Conservation (phyloP, 2,888 invertebrate species). For the Quadriops clusia region DNA sequence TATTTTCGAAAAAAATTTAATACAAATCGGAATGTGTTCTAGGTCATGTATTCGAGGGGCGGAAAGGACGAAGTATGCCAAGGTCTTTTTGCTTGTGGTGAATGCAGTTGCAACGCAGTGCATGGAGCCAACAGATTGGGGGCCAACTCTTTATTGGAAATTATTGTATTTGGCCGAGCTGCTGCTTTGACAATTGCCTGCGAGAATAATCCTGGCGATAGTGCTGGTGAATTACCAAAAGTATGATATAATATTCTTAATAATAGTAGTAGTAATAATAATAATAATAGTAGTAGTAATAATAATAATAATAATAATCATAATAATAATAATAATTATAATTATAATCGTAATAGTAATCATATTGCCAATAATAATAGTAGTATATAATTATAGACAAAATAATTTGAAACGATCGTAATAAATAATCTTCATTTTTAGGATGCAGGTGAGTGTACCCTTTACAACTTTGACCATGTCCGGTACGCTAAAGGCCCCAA, state of each 20-base stretch:
- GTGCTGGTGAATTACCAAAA: no score
- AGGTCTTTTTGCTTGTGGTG: constrained; percentile 52
- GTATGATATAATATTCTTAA: constrained; percentile 8
- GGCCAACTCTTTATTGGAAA: constrained; percentile 55
- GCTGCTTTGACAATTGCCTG: constrained; percentile 46
- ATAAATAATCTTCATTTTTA: constrained; percentile 9
- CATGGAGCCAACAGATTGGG: constrained; percentile 60
- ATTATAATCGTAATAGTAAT: not conserved
- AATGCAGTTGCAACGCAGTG: constrained; percentile 52
- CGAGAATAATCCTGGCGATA: constrained; percentile 20
- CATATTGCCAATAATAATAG: no score
- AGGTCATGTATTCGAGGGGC: no score
- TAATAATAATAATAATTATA: not conserved
- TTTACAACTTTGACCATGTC: constrained; percentile 22
- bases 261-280: constrained; percentile 2
- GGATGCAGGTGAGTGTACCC: constrained; percentile 17
- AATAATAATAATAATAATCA: not conserved
- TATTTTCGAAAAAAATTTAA: no score
- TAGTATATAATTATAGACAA: no score
- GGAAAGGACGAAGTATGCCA: constrained; percentile 39
- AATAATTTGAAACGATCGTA: no score
- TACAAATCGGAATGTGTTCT: constrained; percentile 5
- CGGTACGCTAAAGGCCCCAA: constrained; percentile 25
- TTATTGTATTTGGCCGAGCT: constrained; percentile 55
- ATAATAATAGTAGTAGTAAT: not conserved